Conservation (phyloP, 2,888 invertebrate genomes). For the Drosophila helvetica region DNA sequence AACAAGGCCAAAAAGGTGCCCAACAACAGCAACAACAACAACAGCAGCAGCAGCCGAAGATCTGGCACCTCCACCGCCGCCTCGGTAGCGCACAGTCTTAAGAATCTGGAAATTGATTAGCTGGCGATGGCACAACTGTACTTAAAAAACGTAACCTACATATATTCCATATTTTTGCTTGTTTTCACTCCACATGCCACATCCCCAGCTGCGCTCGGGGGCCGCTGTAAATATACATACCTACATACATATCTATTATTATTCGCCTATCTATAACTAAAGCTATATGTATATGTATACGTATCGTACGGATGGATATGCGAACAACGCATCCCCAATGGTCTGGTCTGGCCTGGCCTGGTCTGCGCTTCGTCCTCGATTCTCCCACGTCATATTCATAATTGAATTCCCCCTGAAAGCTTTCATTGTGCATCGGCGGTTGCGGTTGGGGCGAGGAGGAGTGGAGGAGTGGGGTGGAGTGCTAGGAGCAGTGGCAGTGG, state of each 20-base stretch:
- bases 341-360: background rate
- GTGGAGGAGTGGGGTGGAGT: background rate
- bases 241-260: background rate
- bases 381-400: background rate
- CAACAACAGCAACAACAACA: background rate
- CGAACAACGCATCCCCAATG: background rate
- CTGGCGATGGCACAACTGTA: background rate
- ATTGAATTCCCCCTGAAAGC: background rate
- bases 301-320: slow-evolving; percentile 1
- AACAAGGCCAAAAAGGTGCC: slow-evolving; percentile 84
- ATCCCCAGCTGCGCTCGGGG: slow-evolving; percentile 40
- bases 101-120: slow-evolving; percentile 75
- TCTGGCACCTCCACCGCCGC: slow-evolving; percentile 4
- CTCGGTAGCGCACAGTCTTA: slow-evolving; percentile 55
- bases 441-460: background rate
- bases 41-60: slow-evolving; percentile 3
- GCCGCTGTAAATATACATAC: slow-evolving; percentile 14
- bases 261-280: background rate
- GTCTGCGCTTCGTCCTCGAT: background rate
- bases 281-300: slow-evolving; percentile 2
- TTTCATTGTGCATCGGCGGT: background rate
- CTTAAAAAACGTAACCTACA: background rate
- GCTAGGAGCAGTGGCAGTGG: too few relatives aligned
- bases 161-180: slow-evolving; percentile 8
- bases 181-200: background rate